These are phyloP conservation scores for Pitangus sulphuratus DNA, from an alignment of 2,797 vertebrate genomes.

Conservation along the genomic window DNA sequence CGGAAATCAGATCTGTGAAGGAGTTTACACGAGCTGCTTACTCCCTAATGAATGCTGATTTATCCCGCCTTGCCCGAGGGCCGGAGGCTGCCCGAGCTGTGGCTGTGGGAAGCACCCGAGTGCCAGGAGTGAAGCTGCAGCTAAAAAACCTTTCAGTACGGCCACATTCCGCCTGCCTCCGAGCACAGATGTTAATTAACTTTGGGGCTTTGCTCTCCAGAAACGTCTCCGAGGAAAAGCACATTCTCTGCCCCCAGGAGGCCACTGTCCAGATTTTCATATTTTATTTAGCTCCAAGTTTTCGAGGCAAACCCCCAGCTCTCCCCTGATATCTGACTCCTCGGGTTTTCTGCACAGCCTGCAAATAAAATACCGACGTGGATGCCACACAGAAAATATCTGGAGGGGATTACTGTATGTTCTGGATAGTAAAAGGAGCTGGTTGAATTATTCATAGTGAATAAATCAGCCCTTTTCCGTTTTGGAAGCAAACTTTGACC, in stretches of 20 bases:
- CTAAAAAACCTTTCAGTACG: background rate
- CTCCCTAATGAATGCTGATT: background rate
- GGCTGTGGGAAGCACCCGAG: background rate
- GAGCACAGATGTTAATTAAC: conserved; percentile 55
- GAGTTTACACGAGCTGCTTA: background rate
- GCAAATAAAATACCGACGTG: conserved; percentile 48
- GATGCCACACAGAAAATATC: conserved; percentile 50
- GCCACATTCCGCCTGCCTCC: background rate
- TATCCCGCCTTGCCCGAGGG: background rate
- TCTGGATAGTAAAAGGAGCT: conserved; percentile 45
- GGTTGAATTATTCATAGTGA: conserved; percentile 50
- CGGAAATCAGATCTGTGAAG: background rate
- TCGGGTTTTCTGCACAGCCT: conserved; percentile 5
- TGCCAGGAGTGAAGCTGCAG: background rate
- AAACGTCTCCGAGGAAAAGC: conserved; percentile 47
- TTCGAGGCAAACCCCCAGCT: conserved; percentile 13
- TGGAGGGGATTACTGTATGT: conserved; percentile 48
- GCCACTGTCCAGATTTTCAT: conserved; percentile 4
- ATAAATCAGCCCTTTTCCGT: background rate
- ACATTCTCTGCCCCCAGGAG: background rate
- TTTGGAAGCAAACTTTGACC: conserved; percentile 24
- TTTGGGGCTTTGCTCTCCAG: conserved; percentile 30
- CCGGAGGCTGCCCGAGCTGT: background rate
- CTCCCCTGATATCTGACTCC: conserved; percentile 33
- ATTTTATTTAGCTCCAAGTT: conserved; percentile 22